Evolutionary conservation across 2,888 invertebrate genomes (phyloP), one percentile per base, ranked within the genome.

Genomic region (Stenoptilia bipunctidactyla): DNA sequence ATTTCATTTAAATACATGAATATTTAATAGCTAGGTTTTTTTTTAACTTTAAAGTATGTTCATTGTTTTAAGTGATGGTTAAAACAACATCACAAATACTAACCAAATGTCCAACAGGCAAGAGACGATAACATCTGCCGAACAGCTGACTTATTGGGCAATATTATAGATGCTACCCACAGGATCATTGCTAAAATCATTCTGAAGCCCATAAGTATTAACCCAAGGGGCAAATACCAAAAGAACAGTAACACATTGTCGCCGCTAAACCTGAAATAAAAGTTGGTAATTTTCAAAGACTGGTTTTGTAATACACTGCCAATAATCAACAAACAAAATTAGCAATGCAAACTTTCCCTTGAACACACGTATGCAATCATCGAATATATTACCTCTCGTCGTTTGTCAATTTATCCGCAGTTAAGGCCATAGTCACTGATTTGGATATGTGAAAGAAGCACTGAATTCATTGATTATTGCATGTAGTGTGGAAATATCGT

Each of bases 101-200:
- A 73, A 68, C 89, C 89, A 61, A 88, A 86, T 4, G 86, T 82
- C 66, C 87, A 76, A 50, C 87, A 87, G 13, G 88, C 84, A n/a
- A 88, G 55, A 20, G 86, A 86, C 12, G 86, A 84, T 36, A 87
- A 56, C 56, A 88, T 60, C 52, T 85, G 85, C 45, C 86, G 71
- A 13, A 85, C 66, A 9, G 83, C 73, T 37, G 84, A 83, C 50
- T 85, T 84, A 55, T 88, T 86, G 27, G 88, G 87, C 48, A 88
- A 66, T 51, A 87, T 66, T 50, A 85, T 86, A 39, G 86, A 85
- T 27, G 87, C 76, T 40, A 88, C 61, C 73, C 87, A 83, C 44
- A 87, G 66, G 51, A 85, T 56, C 49, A 88, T 55, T 1, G 82
- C 86, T 53, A 88, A 53, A 36, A 86, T 51, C 40, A 73, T 65